Evolutionary conservation across 2,113 vertebrate species (phyloP).

Genomic region (Fregetta grallaria): DNA sequence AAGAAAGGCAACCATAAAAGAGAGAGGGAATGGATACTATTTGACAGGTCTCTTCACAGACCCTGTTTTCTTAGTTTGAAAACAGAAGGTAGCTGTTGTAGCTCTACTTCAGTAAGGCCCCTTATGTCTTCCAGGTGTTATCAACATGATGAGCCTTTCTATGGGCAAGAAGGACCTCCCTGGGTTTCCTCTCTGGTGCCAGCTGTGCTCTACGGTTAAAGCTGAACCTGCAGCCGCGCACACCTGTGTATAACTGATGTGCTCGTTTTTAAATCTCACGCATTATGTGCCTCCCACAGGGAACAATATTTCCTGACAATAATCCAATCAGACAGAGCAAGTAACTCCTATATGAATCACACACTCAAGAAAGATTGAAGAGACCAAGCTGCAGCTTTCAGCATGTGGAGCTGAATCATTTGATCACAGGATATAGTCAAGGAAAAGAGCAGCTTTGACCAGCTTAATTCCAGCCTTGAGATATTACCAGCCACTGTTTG

Average conservation of each 20-base stretch:
- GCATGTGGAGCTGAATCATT: neutral
- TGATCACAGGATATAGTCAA: neutral
- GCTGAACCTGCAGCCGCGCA: neutral
- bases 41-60: neutral
- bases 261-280: neutral
- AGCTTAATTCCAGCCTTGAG: neutral
- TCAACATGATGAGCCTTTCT: neutral
- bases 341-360: neutral
- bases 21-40: neutral
- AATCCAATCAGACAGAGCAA: neutral
- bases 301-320: neutral
- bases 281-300: neutral
- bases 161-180: neutral
- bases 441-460: neutral
- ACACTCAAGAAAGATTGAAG: neutral
- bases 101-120: neutral
- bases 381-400: neutral
- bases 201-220: neutral
- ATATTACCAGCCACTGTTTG: neutral
- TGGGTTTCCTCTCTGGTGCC: neutral
- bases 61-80: neutral
- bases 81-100: neutral
- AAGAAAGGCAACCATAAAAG: neutral
- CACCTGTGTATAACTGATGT: neutral
- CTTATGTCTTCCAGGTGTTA: neutral